Evolutionary conservation across 2,888 invertebrate species (phyloP).

Genomic region (Erebia aethiops): DNA sequence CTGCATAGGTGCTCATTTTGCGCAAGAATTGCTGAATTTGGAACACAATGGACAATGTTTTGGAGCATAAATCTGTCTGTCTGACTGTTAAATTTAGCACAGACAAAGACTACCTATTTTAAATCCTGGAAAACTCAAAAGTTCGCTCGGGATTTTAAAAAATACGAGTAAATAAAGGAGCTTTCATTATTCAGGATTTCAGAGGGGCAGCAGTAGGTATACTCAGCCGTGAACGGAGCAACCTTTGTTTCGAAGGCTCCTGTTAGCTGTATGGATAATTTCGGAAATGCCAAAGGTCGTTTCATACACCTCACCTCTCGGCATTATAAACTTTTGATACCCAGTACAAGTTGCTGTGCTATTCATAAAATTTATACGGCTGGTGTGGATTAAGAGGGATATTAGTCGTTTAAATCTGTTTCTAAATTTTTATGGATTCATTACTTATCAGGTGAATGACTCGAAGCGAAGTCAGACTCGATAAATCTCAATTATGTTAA

Average conservation of each 20-base stretch:
- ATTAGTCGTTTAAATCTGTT: constrained; percentile 13
- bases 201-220: constrained; percentile 39
- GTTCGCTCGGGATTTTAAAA: too few species aligned
- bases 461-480: too few species aligned
- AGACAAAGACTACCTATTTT: too few species aligned
- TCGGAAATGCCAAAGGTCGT: constrained; percentile 60
- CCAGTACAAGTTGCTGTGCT: constrained; percentile 24
- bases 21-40: too few species aligned
- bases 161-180: constrained; percentile 22
- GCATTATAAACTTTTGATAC: constrained; percentile 31
- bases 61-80: too few species aligned
- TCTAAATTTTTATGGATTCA: constrained; percentile 10
- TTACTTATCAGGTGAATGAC: constrained; percentile 7
- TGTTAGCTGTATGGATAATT: constrained; percentile 47
- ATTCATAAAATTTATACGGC: constrained; percentile 20
- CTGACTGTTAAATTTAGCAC: too few species aligned
- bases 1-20: too few species aligned
- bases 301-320: constrained; percentile 30
- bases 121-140: too few species aligned
- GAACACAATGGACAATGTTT: too few species aligned
- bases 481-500: constrained; percentile 10
- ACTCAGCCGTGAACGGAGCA: constrained; percentile 39
- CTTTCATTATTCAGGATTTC: constrained; percentile 46
- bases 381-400: constrained; percentile 12
- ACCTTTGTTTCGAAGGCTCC: constrained; percentile 43